phyloP scores from a whole-genome alignment of 37 sponge, comb jelly and placozoan species.

The Cliona cf. orientalis region DNA sequence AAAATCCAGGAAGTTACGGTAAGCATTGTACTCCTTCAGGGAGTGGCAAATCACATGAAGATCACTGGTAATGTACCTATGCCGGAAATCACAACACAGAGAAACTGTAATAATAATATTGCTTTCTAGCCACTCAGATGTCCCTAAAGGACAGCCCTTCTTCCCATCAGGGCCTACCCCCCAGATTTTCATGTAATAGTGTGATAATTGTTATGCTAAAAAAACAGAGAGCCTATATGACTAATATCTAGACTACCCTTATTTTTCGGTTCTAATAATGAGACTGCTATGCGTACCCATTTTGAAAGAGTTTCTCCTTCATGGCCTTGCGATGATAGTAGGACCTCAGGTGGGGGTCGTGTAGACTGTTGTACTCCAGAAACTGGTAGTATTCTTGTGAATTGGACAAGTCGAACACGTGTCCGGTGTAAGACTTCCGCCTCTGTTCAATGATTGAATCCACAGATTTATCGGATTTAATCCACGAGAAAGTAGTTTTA shows the following conservation, averaged over 20 bases:
- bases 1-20: constrained; percentile 25
- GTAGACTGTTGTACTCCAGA: constrained; percentile 79
- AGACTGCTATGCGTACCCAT: neutral
- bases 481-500: neutral
- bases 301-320: constrained; percentile 26
- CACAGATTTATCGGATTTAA: too few relatives aligned
- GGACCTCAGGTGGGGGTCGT: constrained; percentile 70
- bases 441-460: constrained; percentile 17
- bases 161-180: too few relatives aligned
- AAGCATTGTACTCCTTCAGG: constrained; percentile 56
- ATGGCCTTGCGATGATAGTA: constrained; percentile 59
- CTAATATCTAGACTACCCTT: too few relatives aligned
- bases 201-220: too few relatives aligned
- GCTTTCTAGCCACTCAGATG: too few relatives aligned
- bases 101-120: too few relatives aligned
- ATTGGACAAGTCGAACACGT: constrained; percentile 61
- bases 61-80: neutral
- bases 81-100: neutral
- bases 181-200: too few relatives aligned
- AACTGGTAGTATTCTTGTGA: constrained; percentile 20
- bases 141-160: too few relatives aligned
- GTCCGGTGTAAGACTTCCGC: constrained; percentile 51
- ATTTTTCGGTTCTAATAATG: too few relatives aligned
- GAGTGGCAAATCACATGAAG: neutral
- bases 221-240: too few relatives aligned